These are phyloP conservation scores for Brenthis hecate DNA, from an alignment of 2,888 invertebrate species.

Conservation along the genomic window DNA sequence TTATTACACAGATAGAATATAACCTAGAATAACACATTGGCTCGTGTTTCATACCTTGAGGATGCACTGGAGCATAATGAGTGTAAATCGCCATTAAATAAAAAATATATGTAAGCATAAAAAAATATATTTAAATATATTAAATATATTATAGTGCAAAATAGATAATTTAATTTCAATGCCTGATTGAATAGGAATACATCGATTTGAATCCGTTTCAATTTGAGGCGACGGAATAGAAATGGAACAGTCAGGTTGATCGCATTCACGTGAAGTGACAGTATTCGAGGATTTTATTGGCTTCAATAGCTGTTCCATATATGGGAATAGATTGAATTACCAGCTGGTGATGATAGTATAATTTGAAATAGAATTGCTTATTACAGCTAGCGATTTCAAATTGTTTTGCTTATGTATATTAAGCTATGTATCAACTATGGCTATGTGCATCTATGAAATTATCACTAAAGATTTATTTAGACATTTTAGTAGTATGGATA, in stretches of 20 bases:
- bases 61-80: too few species aligned
- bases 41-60: too few species aligned
- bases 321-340: constrained; percentile 16
- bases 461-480: too few species aligned
- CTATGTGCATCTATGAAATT: too few species aligned
- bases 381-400: neutral
- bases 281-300: constrained; percentile 28
- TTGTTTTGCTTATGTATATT: too few species aligned
- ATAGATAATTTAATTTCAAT: constrained; percentile 1
- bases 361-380: constrained; percentile 1
- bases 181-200: constrained; percentile 1
- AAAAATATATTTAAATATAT: neutral
- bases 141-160: neutral
- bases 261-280: constrained; percentile 32
- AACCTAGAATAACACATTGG: too few species aligned
- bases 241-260: constrained; percentile 27
- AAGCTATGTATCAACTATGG: too few species aligned
- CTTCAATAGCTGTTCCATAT: constrained; percentile 11
- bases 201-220: constrained; percentile 30
- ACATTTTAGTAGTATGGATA: too few species aligned
- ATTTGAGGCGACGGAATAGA: constrained; percentile 27
- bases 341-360: constrained; percentile 11
- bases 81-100: neutral
- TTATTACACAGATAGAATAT: too few species aligned
- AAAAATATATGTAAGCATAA: neutral